phyloP scores from a whole-genome alignment of 2,888 invertebrate species.

The Terebella lapidaria region DNA sequence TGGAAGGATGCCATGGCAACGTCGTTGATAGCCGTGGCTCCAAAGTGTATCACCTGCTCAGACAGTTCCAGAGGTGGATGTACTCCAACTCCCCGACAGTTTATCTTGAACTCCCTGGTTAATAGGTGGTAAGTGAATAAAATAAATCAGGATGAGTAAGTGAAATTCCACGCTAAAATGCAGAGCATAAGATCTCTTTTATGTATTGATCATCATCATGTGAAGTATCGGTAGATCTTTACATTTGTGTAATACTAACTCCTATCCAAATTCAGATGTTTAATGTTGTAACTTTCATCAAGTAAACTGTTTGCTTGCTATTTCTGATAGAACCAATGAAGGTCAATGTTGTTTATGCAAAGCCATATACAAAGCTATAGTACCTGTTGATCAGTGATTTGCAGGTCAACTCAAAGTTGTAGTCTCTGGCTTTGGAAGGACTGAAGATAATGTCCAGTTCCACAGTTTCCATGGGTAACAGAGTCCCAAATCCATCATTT shows the following conservation, averaged over 20 bases:
- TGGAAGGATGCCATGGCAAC: constrained; percentile 39
- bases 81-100: constrained; percentile 49
- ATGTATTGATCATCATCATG: no score
- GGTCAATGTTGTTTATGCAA: neutral
- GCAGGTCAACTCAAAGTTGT: constrained; percentile 49
- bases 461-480: constrained; percentile 50
- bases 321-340: no score
- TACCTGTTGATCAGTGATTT: constrained; percentile 52
- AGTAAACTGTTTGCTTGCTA: no score
- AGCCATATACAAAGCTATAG: neutral
- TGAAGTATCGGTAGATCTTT: no score
- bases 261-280: no score
- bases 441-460: constrained; percentile 51
- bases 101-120: constrained; percentile 50
- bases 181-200: no score
- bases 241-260: no score
- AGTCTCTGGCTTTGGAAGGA: constrained; percentile 47
- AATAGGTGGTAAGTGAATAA: no score
- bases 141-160: no score
- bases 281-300: no score
- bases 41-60: constrained; percentile 47
- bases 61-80: constrained; percentile 50
- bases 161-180: no score
- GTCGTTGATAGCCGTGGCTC: constrained; percentile 52
- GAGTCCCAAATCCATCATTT: constrained; percentile 53